phyloP scores from a whole-genome alignment of 2,797 vertebrate genomes.

The Poecilia gillii region DNA sequence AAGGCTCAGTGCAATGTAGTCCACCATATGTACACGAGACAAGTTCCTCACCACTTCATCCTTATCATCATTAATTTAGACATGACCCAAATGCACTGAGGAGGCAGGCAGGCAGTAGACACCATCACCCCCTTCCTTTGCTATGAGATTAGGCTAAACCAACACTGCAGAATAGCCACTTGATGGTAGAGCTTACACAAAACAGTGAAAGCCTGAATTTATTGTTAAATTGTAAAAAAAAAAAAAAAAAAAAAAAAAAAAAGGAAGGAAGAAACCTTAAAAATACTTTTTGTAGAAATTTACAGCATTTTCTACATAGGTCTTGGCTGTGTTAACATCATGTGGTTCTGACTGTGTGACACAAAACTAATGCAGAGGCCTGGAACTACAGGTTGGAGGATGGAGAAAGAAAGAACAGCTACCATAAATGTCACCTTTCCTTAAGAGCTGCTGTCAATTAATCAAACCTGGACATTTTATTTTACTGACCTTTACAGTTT shows the following conservation, averaged over 20 bases:
- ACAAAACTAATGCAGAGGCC: conserved; percentile 1
- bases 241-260: too few relatives aligned
- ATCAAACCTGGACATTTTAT: conserved; percentile 48
- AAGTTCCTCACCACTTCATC: not conserved
- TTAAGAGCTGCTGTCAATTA: conserved; percentile 46
- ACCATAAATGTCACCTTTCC: conserved; percentile 54
- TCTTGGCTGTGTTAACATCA: not conserved
- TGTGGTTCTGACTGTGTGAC: not conserved
- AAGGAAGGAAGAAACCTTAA: too few relatives aligned
- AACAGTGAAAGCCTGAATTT: not conserved
- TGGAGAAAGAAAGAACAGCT: conserved; percentile 8
- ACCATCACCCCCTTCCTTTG: not conserved
- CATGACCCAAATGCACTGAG: not conserved
- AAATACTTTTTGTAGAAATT: too few relatives aligned
- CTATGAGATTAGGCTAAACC: not conserved
- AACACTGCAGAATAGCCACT: not conserved
- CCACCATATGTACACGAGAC: not conserved
- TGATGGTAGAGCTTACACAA: not conserved
- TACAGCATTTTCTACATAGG: too few relatives aligned
- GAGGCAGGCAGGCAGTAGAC: not conserved
- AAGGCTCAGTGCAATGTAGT: not conserved
- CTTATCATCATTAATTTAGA: not conserved
- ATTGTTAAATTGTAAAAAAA: too few relatives aligned
- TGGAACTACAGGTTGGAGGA: conserved; percentile 8
- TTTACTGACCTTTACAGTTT: conserved; percentile 58